These are phyloP conservation scores for Andricus curvator DNA, from an alignment of 2,888 invertebrate species.

Conservation along the genomic window DNA sequence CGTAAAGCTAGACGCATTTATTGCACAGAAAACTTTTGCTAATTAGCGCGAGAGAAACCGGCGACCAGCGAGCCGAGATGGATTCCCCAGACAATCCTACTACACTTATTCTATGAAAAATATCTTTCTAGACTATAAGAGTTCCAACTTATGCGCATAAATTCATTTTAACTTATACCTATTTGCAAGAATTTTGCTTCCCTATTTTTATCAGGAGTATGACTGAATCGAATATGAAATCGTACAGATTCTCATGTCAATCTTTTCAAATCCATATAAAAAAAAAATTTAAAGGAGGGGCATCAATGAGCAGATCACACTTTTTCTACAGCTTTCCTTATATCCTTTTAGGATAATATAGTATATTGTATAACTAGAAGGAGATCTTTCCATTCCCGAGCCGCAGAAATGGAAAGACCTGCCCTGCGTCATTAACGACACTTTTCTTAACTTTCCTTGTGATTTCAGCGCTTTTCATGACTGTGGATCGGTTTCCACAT, in stretches of 20 bases:
- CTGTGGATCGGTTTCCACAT: too few relatives aligned
- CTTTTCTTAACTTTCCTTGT: too few relatives aligned
- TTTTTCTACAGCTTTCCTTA: too few relatives aligned
- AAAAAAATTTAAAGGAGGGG: too few relatives aligned
- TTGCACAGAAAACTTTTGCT: slow-evolving; percentile 77
- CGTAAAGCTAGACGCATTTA: slow-evolving; percentile 74
- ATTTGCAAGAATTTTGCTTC: not conserved
- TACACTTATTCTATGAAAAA: not conserved
- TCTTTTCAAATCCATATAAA: not conserved
- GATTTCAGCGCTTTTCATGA: too few relatives aligned
- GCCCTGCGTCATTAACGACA: too few relatives aligned
- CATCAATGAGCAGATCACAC: too few relatives aligned
- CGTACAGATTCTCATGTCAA: not conserved
- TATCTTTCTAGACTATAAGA: slow-evolving; percentile 12
- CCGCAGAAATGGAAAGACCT: too few relatives aligned
- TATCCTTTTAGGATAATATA: too few relatives aligned
- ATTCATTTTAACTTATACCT: not conserved
- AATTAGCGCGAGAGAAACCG: slow-evolving; percentile 76
- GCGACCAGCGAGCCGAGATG: slow-evolving; percentile 75
- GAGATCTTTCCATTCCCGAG: too few relatives aligned
- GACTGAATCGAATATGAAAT: not conserved
- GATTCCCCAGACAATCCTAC: slow-evolving; percentile 41
- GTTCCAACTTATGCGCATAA: not conserved
- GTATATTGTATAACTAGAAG: too few relatives aligned
- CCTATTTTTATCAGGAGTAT: not conserved